phyloP scores from a whole-genome alignment of 2,113 vertebrate species.

The Arenaria interpres region DNA sequence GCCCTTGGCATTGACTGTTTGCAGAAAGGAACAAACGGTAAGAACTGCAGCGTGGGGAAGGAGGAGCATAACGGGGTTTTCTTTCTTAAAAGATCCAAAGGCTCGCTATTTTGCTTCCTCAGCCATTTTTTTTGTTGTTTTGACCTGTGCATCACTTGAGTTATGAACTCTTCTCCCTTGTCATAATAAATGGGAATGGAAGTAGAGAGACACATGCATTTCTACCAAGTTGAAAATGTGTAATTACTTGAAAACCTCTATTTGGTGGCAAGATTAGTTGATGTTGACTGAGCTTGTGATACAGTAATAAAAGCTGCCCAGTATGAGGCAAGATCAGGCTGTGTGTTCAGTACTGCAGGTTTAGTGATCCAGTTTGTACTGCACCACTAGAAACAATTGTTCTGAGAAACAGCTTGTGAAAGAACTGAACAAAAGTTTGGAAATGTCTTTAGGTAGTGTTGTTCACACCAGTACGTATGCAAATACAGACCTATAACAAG shows the following conservation, averaged over 20 bases:
- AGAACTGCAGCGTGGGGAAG: neutral
- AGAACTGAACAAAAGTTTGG: neutral
- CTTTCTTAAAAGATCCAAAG: neutral
- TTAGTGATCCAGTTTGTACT: neutral
- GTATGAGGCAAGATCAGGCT: neutral
- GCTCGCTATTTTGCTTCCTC: neutral
- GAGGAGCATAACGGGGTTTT: neutral
- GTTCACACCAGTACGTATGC: fast-evolving
- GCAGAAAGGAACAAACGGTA: constrained; percentile 91
- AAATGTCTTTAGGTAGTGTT: neutral
- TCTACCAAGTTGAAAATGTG: fast-evolving
- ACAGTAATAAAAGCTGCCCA: neutral
- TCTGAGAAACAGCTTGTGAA: neutral
- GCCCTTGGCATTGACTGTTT: constrained; percentile 94
- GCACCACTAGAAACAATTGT: neutral
- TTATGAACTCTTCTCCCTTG: neutral
- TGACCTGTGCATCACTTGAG: neutral
- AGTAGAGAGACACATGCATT: fast-evolving
- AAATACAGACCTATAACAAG: neutral
- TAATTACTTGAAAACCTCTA: neutral
- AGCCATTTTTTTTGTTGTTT: neutral
- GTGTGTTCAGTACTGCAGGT: neutral
- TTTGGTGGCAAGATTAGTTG: neutral
- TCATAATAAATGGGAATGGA: neutral
- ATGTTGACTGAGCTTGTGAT: neutral